Evolutionary conservation across 2,113 vertebrate species (phyloP), one percentile per base, ranked within the genome.

Genomic region (Puffinus mauretanicus): DNA sequence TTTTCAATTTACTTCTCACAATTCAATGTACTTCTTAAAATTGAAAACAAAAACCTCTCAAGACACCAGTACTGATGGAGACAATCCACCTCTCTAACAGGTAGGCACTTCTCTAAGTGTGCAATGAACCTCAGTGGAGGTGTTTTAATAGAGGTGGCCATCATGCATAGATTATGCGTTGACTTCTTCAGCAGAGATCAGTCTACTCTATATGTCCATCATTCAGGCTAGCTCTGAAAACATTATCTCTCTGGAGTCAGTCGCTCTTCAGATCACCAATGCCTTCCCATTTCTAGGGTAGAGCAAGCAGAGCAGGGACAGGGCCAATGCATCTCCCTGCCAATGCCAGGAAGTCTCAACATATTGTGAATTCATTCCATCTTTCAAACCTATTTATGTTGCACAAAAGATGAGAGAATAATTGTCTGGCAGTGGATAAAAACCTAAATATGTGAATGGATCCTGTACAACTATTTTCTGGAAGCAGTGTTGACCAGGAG

Each of bases 111-210:
- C 38, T 52, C 22, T 22, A 44, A 30, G 27, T 13, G 61, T n/a
- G n/a, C 71, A 70, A 5, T n/a, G 52, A 62, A 15, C 62, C 57
- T 70, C 67, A 29, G 38, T 16, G 52, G 16, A 38, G 21, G 54
- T 51, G 57, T 47, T 72, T 20, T 42, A 65, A 52, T 3, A 49
- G 79, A 57, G 49, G 51, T 4, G 15, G 51, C 64, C 40, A 54
- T 10, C n/a, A 32, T 2, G 4, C 7, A 40, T 1, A 54, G 32
- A 29, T 21, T 8, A 18, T 6, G 29, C 7, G n/a, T 6, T 8
- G 3, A 44, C 62, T 46, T 76, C 58, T 72, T 61, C 49, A 71
- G 71, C 44, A 75, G 40, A 66, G n/a, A 3, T 6, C 20, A 42
- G 12, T 24, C 89, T 57, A 34, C 46, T 40, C 71, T 76, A 15